These are phyloP conservation scores for Brachirus orientalis DNA, from an alignment of 2,113 vertebrate genomes.

Conservation along the genomic window DNA sequence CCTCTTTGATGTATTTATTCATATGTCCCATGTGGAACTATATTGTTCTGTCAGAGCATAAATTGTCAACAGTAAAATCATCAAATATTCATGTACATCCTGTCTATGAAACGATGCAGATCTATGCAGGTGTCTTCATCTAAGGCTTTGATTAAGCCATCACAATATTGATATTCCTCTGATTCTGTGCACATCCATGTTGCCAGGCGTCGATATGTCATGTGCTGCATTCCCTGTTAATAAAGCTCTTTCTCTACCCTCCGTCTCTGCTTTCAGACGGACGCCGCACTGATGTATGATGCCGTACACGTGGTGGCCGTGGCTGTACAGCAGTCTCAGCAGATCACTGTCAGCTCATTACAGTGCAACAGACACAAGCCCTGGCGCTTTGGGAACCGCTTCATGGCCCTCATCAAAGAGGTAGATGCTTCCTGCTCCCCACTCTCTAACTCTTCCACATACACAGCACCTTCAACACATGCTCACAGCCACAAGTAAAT, in stretches of 20 bases:
- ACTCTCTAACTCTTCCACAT: conserved; percentile 3
- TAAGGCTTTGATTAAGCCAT: conserved; percentile 20
- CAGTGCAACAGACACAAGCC: conserved; percentile 98
- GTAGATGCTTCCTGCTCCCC: conserved; percentile 70
- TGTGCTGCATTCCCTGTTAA: conserved; percentile 30
- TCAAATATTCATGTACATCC: conserved; percentile 17
- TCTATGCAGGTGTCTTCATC: background rate
- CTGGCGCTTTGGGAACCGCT: conserved; percentile 96
- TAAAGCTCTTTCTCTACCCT: conserved; percentile 9
- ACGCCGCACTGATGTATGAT: conserved; percentile 97
- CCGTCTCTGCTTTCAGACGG: conserved; percentile 83
- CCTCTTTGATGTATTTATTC: background rate
- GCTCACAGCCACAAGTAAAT: conserved; percentile 37
- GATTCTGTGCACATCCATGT: conserved; percentile 3
- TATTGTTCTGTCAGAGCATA: background rate
- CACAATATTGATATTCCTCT: conserved; percentile 22
- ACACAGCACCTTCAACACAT: conserved; percentile 38
- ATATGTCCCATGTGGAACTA: background rate
- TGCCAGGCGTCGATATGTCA: background rate
- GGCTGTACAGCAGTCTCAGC: conserved; percentile 97
- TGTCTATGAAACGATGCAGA: conserved; percentile 15
- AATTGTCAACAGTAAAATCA: background rate
- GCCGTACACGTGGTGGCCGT: conserved; percentile 97
- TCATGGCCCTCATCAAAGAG: conserved; percentile 98
- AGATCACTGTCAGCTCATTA: conserved; percentile 98